Evolutionary conservation across 2,888 invertebrate genomes (phyloP), one percentile per base, ranked within the genome.

Genomic region (Caenorhabditis sp.): DNA sequence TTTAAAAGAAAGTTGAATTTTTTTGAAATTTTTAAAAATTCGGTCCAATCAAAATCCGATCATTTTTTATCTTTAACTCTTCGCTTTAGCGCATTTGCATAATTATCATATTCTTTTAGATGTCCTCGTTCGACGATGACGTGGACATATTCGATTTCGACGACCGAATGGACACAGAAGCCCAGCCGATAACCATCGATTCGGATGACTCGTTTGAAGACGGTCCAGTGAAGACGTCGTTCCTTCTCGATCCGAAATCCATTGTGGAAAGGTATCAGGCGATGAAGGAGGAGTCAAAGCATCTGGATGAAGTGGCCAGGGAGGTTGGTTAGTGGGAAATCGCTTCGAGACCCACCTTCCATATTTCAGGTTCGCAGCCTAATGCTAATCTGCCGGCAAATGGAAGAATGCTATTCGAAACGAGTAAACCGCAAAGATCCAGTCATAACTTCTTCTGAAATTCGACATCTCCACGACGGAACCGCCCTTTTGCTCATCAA

Each of bases 361-460:
- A n/a, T n/a, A n/a, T 68, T 80, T 47, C 55, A 80, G 80, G 20
- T 82, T 11, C 26, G 53, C 28, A 67, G 44, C 32, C 50, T 72
- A 1, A 20, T 82, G 1, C 28, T 62, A 56, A 79, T 79, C 47
- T 82, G 78, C 24, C 28, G 44, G n/a, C 69, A 82, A 35, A 82
- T 82, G 78, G 82, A 82, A 47, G 58, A 72, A 47, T 82, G 82
- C 40, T 78, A 69, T 40, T 58, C 65, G 22, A 69, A 78, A 32
- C 61, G 68, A 0, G 55, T 67, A 18, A 68, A 37, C 32, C 47
- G 32, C 32, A 32, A 32, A 32, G 4, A 6, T 32, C 20, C 35
- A 32, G 32, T 55, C 15, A 3, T 55, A 47, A 22, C 9, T 55
- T 58, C 18, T 13, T 13, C 18, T 26, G 24, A 26, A 26, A 35